These are phyloP conservation scores for Corvus hawaiiensis DNA, from an alignment of 2,113 vertebrate genomes.

Conservation along the genomic window DNA sequence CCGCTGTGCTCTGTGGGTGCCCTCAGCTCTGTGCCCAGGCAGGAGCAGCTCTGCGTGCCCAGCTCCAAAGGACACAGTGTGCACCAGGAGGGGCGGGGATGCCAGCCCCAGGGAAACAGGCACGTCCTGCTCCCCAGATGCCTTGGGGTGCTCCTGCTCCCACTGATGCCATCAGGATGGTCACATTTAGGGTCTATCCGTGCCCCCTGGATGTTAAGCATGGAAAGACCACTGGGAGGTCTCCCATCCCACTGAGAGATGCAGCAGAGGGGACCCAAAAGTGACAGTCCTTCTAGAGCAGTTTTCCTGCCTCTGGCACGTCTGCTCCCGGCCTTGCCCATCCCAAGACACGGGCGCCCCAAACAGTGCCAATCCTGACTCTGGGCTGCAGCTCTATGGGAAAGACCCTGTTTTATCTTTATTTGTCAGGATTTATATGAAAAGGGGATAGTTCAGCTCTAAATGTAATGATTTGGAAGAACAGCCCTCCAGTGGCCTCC, in stretches of 20 bases:
- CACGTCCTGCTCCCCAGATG: rapidly evolving
- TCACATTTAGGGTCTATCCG: rapidly evolving
- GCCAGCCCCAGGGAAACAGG: rapidly evolving
- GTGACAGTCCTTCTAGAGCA: neutral
- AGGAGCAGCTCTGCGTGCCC: neutral
- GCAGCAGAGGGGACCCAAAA: neutral
- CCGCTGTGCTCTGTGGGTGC: neutral
- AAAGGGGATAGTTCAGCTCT: slow-evolving; percentile 74
- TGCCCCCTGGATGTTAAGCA: rapidly evolving
- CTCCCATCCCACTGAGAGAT: neutral
- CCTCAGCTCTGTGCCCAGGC: neutral
- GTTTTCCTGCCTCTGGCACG: neutral
- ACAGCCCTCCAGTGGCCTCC: slow-evolving; percentile 73
- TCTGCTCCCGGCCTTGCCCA: neutral
- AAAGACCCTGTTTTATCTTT: slow-evolving; percentile 64
- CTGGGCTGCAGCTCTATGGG: neutral
- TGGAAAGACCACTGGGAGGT: rapidly evolving
- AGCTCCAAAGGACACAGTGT: rapidly evolving
- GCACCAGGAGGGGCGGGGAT: rapidly evolving
- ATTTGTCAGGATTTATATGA: slow-evolving; percentile 74
- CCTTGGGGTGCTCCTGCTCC: neutral
- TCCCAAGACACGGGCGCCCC: rapidly evolving
- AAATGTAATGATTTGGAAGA: slow-evolving; percentile 73
- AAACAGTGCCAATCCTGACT: neutral
- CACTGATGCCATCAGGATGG: neutral